phyloP scores from a whole-genome alignment of 2,888 invertebrate genomes.

The Noctua pronuba region DNA sequence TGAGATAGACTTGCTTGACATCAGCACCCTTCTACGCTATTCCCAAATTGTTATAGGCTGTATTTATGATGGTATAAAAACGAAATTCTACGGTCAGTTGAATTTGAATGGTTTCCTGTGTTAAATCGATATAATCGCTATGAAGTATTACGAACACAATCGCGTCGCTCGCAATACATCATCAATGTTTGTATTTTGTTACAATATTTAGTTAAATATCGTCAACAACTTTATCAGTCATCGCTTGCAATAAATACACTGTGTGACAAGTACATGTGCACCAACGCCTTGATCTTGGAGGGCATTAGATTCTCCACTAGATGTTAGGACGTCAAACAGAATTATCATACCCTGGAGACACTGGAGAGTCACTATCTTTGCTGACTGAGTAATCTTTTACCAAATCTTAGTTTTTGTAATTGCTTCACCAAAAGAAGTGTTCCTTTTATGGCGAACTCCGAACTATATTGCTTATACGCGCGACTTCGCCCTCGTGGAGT shows the following conservation, averaged over 20 bases:
- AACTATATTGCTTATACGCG: background rate
- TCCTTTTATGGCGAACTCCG: background rate
- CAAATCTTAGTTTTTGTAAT: background rate
- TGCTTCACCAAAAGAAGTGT: background rate
- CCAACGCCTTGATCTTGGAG: background rate
- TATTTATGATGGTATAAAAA: slow-evolving; percentile 8
- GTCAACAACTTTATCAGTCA: background rate
- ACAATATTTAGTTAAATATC: slow-evolving; percentile 10
- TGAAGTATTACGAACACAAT: background rate
- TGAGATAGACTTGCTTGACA: background rate
- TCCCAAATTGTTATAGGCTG: background rate
- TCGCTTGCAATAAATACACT: background rate
- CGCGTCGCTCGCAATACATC: background rate
- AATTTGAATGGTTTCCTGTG: slow-evolving; percentile 28
- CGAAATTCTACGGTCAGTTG: slow-evolving; percentile 7
- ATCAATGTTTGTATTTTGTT: slow-evolving; percentile 18
- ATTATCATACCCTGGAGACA: background rate
- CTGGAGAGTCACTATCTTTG: background rate
- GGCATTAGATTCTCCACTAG: background rate
- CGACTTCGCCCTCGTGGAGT: background rate
- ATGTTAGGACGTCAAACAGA: background rate
- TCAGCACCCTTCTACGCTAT: background rate
- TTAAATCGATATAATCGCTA: slow-evolving; percentile 25
- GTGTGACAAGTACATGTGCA: background rate
- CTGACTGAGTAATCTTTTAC: background rate